A percentile compares a stretch with the other conserved stretches of the same genome.
Conservation (phyloP, 2,113 vertebrate species). For the Elachura formosa region DNA sequence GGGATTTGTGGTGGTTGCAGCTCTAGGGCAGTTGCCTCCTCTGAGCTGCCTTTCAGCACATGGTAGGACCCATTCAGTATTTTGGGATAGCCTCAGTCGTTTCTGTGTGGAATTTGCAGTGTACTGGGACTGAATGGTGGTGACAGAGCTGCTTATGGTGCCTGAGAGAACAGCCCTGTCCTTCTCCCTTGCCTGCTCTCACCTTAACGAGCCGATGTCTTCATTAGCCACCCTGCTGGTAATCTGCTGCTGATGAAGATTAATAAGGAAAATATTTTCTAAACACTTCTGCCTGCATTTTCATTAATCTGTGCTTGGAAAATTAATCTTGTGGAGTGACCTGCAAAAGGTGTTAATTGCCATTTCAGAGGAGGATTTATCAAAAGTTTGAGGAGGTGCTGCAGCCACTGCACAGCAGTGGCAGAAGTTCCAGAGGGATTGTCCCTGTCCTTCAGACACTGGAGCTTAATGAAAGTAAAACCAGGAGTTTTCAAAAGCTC, state of each 20-base stretch:
- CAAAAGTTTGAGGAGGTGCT: conserved; percentile 14
- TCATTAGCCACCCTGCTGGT: conserved; percentile 39
- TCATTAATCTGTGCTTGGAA: conserved; percentile 62
- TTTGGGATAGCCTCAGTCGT: background rate
- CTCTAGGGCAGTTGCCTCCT: background rate
- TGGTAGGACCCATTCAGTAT: background rate
- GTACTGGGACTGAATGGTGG: background rate
- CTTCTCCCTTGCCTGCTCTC: background rate
- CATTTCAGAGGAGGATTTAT: conserved; percentile 31
- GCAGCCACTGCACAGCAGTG: background rate
- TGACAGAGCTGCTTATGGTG: background rate
- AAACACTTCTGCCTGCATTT: conserved; percentile 39
- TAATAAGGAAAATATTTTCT: conserved; percentile 70
- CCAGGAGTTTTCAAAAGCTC: background rate
- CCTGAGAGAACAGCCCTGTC: background rate
- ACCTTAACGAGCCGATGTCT: background rate
- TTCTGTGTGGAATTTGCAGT: background rate
- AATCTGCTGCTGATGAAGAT: conserved; percentile 60
- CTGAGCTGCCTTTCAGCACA: background rate
- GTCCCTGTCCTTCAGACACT: background rate
- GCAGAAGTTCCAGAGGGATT: background rate
- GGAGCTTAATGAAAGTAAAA: background rate
- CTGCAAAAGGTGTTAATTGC: conserved; percentile 56
- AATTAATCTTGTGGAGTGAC: conserved; percentile 61
- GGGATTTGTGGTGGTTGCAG: fast-evolving